Base-by-base conservation (phyloP, 2,888 invertebrate species). In the Junonia oenone region DNA sequence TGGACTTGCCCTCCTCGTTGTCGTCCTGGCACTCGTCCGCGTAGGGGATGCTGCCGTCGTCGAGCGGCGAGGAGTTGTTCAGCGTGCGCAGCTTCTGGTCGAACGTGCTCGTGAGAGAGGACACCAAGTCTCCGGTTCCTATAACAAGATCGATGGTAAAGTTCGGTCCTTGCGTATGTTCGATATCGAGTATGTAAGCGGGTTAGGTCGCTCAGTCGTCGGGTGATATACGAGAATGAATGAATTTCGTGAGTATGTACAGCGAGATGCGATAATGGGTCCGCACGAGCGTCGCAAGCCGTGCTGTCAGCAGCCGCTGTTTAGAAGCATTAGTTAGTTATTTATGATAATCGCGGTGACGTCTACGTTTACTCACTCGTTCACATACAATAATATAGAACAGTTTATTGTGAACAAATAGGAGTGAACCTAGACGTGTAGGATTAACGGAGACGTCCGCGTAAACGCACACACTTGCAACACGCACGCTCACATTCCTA, bases 51-150 rank as follows among this genome's bases (percentile, higher is more conserved):
- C 93, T 93, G 75, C 93, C 93, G 81, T 93, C 92, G 76, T 91
- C 91, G 45, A 92, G 91, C 69, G 92, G 92, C 57, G 93, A 92
- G 56, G 94, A 92, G 85, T 93, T 94, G 75, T 94, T 92, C 71
- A 94, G 82, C 71, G 94, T 93, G 69, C 94, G 93, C 83, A 96
- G 92, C 82, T 96, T 96, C 75, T 95, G 94, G 80, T 97, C 96
- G 83, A 96, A 94, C 58, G 96, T 94, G 75, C 94, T 95, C 68
- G 96, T 97, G 76, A 97, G 93, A 69, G 94, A 94, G 64, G 93
- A 93, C 76, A 95, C 94, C 83, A 97, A 90, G 69, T 97, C 94
- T 90, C 96, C 96, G 76, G 95, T 93, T 81, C 96, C 97, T 96
- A 90, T 54, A 91, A 92, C 75, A 81, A 81, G 61, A 38, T 13